A percentile compares a stretch with the other conserved stretches of the same genome.
These are phyloP conservation scores for Colletes gigas DNA, from an alignment of 1,140 invertebrate genomes.

Conservation along the genomic window DNA sequence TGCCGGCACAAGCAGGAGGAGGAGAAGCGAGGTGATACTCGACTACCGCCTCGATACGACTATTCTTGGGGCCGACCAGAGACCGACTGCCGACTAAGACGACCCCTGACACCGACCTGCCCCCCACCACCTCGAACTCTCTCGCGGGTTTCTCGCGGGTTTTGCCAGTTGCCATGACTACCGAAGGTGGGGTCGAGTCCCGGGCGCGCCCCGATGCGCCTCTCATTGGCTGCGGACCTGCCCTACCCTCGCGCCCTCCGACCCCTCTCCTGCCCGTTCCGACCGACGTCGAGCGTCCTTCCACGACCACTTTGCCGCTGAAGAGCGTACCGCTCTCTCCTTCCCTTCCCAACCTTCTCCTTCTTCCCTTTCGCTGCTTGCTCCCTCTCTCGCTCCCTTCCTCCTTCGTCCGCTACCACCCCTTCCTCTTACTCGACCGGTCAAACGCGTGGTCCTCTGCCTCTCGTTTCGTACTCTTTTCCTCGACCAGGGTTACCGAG, in stretches of 20 bases:
- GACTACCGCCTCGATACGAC: slow-evolving; percentile 73
- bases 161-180: slow-evolving; percentile 77
- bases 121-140: slow-evolving; percentile 70
- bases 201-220: slow-evolving; percentile 75
- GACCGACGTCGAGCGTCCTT: slow-evolving; percentile 38
- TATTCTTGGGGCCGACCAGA: slow-evolving; percentile 80
- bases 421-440: slow-evolving; percentile 10
- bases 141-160: slow-evolving; percentile 77
- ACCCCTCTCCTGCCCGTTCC: slow-evolving; percentile 42
- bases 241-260: slow-evolving; percentile 59
- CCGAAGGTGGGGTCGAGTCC: slow-evolving; percentile 80
- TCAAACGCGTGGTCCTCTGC: slow-evolving; percentile 29
- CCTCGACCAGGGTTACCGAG: slow-evolving; percentile 3
- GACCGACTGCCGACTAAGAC: slow-evolving; percentile 79
- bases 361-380: not conserved
- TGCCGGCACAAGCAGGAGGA: slow-evolving; percentile 54
- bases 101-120: slow-evolving; percentile 81
- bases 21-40: slow-evolving; percentile 66
- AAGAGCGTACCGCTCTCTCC: slow-evolving; percentile 2
- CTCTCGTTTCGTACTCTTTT: slow-evolving; percentile 39
- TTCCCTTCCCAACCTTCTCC: not conserved
- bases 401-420: slow-evolving; percentile 7
- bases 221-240: slow-evolving; percentile 76
- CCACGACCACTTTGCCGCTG: slow-evolving; percentile 45
- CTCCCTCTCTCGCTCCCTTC: not conserved